Percentiles rank a stretch among this genome's conserved stretches.
Evolutionary conservation across 2,888 invertebrate species (phyloP).

Genomic region (Micoletzkya japonica): DNA sequence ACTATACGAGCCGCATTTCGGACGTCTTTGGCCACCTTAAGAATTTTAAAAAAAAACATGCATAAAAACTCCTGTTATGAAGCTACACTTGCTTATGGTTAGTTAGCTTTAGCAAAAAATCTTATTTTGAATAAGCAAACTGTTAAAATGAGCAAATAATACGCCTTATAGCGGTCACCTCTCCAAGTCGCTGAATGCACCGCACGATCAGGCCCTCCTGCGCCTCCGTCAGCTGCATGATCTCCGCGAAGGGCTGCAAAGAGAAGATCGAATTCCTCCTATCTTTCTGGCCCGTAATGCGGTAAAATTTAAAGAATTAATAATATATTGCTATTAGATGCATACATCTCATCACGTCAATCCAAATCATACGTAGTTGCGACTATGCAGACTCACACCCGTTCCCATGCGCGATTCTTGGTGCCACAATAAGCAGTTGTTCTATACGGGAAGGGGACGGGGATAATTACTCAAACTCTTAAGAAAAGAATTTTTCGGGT

Average conservation of each 20-base stretch:
- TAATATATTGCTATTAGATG: no score
- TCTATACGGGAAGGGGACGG: no score
- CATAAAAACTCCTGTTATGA: background rate
- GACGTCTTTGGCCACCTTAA: conserved; percentile 27
- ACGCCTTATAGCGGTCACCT: conserved; percentile 73
- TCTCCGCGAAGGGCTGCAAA: conserved; percentile 83
- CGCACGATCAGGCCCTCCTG: conserved; percentile 97
- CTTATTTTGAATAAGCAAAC: background rate
- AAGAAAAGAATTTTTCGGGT: no score
- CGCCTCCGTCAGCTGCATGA: conserved; percentile 87
- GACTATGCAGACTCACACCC: no score
- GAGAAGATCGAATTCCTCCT: conserved; percentile 17
- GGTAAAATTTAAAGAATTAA: no score
- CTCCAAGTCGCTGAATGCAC: conserved; percentile 93
- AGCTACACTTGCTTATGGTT: background rate
- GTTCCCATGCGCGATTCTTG: no score
- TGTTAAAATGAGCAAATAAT: background rate
- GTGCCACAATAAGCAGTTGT: no score
- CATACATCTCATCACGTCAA: no score
- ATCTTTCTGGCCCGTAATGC: background rate
- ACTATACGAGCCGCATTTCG: conserved; percentile 87
- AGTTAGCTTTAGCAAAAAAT: background rate
- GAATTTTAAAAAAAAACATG: background rate
- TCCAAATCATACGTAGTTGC: no score
- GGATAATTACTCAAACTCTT: no score